Evolutionary conservation across 2,797 vertebrate genomes (phyloP).

Genomic region (Dicrostonyx torquatus): DNA sequence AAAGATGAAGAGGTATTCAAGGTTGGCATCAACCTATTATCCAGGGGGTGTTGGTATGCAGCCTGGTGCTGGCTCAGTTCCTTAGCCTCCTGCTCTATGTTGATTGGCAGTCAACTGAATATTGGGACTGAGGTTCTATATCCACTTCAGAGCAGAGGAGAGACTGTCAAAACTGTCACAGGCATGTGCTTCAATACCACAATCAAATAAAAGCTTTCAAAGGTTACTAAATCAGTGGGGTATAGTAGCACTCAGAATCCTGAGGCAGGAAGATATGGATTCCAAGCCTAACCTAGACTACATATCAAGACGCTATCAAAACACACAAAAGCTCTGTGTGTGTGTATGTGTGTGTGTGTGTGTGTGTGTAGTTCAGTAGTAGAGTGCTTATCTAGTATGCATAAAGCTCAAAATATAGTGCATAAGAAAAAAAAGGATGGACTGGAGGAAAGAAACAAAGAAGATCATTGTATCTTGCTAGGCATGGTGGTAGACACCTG

Average conservation of each 20-base stretch:
- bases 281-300: not conserved
- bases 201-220: not conserved
- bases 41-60: not conserved
- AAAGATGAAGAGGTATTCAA: not conserved
- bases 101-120: not conserved
- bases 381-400: not conserved
- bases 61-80: not conserved
- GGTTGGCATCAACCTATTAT: not conserved
- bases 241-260: not conserved
- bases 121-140: not conserved
- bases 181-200: too few species aligned
- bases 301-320: not conserved
- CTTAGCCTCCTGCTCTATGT: not conserved
- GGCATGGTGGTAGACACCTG: not conserved
- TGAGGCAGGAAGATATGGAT: not conserved
- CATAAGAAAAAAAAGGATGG: not conserved
- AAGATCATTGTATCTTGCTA: not conserved
- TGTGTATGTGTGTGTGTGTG: too few species aligned
- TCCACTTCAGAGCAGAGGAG: not conserved
- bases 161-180: too few species aligned
- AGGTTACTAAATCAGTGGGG: not conserved
- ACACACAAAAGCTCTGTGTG: not conserved
- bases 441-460: not conserved
- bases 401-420: not conserved
- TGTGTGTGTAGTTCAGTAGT: not conserved